A percentile compares a stretch with the other conserved stretches of the same genome.
phyloP scores from a whole-genome alignment of 2,888 invertebrate genomes.

The Epistrophe eligans region DNA sequence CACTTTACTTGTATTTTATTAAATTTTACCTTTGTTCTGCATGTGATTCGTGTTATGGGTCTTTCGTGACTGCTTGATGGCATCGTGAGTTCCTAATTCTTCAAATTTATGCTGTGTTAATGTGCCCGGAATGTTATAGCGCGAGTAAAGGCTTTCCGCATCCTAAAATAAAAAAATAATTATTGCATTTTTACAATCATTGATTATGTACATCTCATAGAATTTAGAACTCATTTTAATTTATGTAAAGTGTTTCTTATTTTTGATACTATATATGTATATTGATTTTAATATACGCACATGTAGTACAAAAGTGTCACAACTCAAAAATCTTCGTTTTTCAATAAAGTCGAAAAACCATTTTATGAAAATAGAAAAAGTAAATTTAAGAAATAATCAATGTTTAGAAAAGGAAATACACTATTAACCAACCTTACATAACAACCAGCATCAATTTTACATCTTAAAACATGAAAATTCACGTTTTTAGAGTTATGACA shows the following conservation, averaged over 20 bases:
- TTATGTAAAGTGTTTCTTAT: neutral
- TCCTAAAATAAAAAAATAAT: slow-evolving; percentile 59
- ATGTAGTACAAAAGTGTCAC: no score
- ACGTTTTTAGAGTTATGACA: no score
- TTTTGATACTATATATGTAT: no score
- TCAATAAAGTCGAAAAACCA: no score
- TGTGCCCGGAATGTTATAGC: slow-evolving; percentile 80
- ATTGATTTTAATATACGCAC: no score
- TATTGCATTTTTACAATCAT: neutral
- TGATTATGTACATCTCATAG: neutral
- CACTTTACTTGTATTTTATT: neutral
- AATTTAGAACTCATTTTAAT: neutral
- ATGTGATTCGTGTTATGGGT: slow-evolving; percentile 79
- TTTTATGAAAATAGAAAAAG: no score
- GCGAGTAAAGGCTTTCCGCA: slow-evolving; percentile 80
- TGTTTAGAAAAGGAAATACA: no score
- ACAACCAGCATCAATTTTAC: no score
- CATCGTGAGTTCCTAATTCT: slow-evolving; percentile 80
- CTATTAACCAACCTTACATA: no score
- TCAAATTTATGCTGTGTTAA: slow-evolving; percentile 81
- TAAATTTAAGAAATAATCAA: no score
- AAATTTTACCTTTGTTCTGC: slow-evolving; percentile 79
- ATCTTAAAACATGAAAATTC: no score
- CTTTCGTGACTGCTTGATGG: slow-evolving; percentile 80
- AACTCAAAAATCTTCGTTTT: no score